A percentile compares a stretch with the other conserved stretches of the same genome.
These are phyloP conservation scores for Enteromius fasciolatus DNA, from an alignment of 2,797 vertebrate genomes.

Conservation along the genomic window DNA sequence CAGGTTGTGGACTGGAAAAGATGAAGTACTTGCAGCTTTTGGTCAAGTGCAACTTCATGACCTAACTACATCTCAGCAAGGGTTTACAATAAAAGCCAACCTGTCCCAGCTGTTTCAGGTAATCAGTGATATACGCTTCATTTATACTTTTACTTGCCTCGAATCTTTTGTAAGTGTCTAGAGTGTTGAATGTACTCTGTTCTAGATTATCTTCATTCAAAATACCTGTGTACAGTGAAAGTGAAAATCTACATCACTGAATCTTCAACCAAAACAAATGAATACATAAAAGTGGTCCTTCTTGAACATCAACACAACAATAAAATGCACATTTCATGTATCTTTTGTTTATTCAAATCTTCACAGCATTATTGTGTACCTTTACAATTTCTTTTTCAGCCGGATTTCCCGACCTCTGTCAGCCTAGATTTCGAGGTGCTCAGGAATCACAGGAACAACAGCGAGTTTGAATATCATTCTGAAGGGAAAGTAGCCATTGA, in stretches of 20 bases:
- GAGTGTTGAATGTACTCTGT: neutral
- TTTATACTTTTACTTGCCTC: neutral
- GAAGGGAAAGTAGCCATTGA: slow-evolving; percentile 70
- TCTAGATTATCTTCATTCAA: neutral
- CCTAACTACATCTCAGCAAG: slow-evolving; percentile 61
- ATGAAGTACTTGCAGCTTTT: slow-evolving; percentile 74
- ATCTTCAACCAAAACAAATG: neutral
- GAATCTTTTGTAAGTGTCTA: neutral
- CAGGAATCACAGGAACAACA: slow-evolving; percentile 66
- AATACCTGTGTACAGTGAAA: neutral
- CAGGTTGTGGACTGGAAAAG: slow-evolving; percentile 73
- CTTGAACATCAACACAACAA: neutral
- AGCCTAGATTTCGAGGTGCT: slow-evolving; percentile 73
- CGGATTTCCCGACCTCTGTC: slow-evolving; percentile 76
- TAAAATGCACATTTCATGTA: neutral
- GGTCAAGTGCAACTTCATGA: slow-evolving; percentile 71
- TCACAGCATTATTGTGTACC: slow-evolving; percentile 17
- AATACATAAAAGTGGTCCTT: neutral
- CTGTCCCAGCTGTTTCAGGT: slow-evolving; percentile 82
- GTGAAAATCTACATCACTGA: neutral
- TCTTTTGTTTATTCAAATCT: neutral
- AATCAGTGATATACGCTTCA: slow-evolving; percentile 40
- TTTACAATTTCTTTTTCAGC: slow-evolving; percentile 67
- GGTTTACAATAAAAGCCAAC: slow-evolving; percentile 72
- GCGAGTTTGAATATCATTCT: slow-evolving; percentile 71